Evolutionary conservation across 1,140 invertebrate species (phyloP).

Genomic region (Anastatus disparis): DNA sequence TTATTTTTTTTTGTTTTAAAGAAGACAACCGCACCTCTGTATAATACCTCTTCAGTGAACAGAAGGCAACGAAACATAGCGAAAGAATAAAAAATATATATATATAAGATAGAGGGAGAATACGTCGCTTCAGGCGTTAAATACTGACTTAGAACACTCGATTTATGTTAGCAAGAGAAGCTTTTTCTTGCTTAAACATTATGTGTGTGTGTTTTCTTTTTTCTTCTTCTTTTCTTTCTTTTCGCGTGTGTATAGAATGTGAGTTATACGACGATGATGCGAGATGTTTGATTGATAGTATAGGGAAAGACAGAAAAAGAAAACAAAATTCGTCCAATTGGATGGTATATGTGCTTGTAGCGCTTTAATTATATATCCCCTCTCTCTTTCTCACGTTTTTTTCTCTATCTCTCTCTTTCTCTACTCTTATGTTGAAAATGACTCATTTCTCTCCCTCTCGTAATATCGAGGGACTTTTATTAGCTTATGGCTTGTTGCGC

Average conservation of each 20-base stretch:
- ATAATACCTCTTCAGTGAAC: too few species aligned
- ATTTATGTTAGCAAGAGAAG: not conserved
- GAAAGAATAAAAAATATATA: too few species aligned
- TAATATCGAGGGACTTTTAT: slow-evolving; percentile 30
- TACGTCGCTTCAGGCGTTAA: slow-evolving; percentile 23
- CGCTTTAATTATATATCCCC: slow-evolving; percentile 27
- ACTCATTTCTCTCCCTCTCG: slow-evolving; percentile 16
- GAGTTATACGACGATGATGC: not conserved
- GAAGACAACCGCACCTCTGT: slow-evolving; percentile 53
- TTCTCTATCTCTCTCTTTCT: not conserved
- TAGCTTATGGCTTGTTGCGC: slow-evolving; percentile 6
- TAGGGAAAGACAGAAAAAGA: too few species aligned
- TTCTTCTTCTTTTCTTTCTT: too few species aligned
- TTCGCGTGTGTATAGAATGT: too few species aligned
- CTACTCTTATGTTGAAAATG: not conserved
- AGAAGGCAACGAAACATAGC: too few species aligned
- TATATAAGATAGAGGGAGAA: too few species aligned
- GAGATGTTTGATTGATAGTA: slow-evolving; percentile 36
- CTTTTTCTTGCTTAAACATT: not conserved
- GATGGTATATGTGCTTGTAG: not conserved
- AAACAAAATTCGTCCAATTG: slow-evolving; percentile 33
- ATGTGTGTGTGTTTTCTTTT: too few species aligned
- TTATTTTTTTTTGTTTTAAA: too few species aligned
- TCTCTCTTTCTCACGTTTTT: not conserved
- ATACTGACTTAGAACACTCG: slow-evolving; percentile 12